Evolutionary conservation across 1,140 invertebrate species (phyloP), one percentile per base, ranked within the genome.

Genomic region (Choristoneura fumiferana): DNA sequence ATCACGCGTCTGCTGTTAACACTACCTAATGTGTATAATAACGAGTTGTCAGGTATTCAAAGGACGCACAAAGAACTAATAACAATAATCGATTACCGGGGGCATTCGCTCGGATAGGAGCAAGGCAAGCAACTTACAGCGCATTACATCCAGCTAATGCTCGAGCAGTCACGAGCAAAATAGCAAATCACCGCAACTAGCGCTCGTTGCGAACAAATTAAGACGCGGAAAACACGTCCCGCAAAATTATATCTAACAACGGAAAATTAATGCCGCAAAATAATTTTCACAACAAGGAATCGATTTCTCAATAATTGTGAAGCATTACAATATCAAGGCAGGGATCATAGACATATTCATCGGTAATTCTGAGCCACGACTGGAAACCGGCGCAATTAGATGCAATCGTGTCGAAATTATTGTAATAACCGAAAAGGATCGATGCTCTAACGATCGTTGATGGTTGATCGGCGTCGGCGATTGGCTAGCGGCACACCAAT

Each of bases 381-480:
- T 73, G 73, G 78, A 80, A 83, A 82, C 70, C 67, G 66, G 77
- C 71, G 76, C 83, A 86, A 88, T 88, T 86, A 88, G 78, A 80
- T 71, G 72, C 70, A 84, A 85, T 88, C 77, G 82, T 84, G 78
- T 76, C 62, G 76, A 68, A 85, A 86, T 88, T 86, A 88, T 88
- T 88, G 81, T 88, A 88, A 88, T 88, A 85, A 88, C 79, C 74
- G 76, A 86, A 88, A 88, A 88, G 74, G 86, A 85, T 88, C 75
- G 78, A 85, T 81, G 73, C 58, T 78, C 71, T 79, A 84, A 84
- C 75, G 73, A 82, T 67, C 66, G 58, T 40, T 63, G 80, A 76
- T 76, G 62, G 78, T 39, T 36, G 17, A 38, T 49, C 37, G 17
- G 76, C 61, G 56, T 66, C 8, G 60, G 63, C 73, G 63, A 88